Conservation (phyloP, 2,113 vertebrate species). For the Sorex fumeus region DNA sequence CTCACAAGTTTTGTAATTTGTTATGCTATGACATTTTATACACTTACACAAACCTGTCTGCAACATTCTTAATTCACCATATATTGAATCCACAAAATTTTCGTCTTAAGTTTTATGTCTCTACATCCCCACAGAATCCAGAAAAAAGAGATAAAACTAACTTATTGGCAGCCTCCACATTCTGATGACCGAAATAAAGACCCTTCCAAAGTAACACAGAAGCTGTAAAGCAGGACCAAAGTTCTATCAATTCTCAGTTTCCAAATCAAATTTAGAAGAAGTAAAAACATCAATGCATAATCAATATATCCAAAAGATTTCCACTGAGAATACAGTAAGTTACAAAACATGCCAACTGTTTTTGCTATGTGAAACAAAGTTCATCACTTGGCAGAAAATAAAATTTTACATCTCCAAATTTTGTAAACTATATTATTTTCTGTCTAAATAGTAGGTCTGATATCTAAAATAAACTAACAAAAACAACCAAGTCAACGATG, state of each 20-base stretch:
- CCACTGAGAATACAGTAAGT: constrained; percentile 10
- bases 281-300: not conserved
- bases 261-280: constrained; percentile 38
- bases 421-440: not conserved
- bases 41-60: constrained; percentile 45
- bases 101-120: constrained; percentile 51
- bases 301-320: not conserved
- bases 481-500: not conserved
- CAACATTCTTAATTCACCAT: constrained; percentile 34
- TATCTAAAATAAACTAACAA: constrained; percentile 36
- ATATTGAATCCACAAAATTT: constrained; percentile 65
- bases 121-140: constrained; percentile 14
- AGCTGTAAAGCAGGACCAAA: not conserved
- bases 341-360: not conserved
- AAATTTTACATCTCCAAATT: constrained; percentile 39
- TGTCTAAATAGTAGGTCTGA: constrained; percentile 4
- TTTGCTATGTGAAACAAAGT: constrained; percentile 28
- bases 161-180: constrained; percentile 33
- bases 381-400: constrained; percentile 44
- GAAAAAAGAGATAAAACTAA: not conserved
- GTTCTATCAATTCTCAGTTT: constrained; percentile 5
- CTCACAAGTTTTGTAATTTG: constrained; percentile 50
- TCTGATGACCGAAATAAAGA: constrained; percentile 4
- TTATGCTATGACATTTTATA: constrained; percentile 67
- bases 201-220: constrained; percentile 40